Percentiles rank a stretch among this genome's conserved stretches.
These are phyloP conservation scores for Listronotus bonariensis DNA, from an alignment of 1,140 invertebrate species.

Conservation along the genomic window DNA sequence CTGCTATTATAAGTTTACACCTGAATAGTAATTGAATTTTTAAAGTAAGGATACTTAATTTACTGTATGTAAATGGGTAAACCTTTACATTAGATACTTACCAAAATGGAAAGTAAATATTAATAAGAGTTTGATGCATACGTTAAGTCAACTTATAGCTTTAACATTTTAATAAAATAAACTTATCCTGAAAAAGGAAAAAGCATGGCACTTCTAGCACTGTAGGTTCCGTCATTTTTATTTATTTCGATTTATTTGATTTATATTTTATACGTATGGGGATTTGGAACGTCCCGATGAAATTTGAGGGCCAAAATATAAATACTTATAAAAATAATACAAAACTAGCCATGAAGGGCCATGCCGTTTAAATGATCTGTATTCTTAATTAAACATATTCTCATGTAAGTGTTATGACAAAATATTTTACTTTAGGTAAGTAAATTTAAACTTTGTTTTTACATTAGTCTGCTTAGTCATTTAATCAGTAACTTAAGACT, in stretches of 20 bases:
- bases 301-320: slow-evolving; percentile 6
- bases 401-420: too few species aligned
- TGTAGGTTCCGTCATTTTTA: slow-evolving; percentile 45
- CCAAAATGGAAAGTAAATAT: too few species aligned
- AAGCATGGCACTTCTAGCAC: slow-evolving; percentile 53
- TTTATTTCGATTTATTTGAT: slow-evolving; percentile 5
- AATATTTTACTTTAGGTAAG: too few species aligned
- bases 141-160: slow-evolving; percentile 15
- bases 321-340: slow-evolving; percentile 21
- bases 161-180: slow-evolving; percentile 15
- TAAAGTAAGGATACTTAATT: too few species aligned
- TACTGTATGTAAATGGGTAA: too few species aligned
- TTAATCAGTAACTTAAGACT: too few species aligned
- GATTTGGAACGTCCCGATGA: slow-evolving; percentile 44
- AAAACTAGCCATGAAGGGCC: slow-evolving; percentile 53
- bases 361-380: slow-evolving; percentile 47
- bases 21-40: too few species aligned
- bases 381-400: slow-evolving; percentile 22
- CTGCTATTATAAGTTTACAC: too few species aligned
- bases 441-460: too few species aligned
- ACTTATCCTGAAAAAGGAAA: slow-evolving; percentile 32
- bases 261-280: slow-evolving; percentile 35
- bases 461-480: too few species aligned
- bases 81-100: too few species aligned
- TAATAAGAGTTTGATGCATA: neutral